Base-by-base conservation (phyloP, 2,888 invertebrate species). In the Chalcis sispes region DNA sequence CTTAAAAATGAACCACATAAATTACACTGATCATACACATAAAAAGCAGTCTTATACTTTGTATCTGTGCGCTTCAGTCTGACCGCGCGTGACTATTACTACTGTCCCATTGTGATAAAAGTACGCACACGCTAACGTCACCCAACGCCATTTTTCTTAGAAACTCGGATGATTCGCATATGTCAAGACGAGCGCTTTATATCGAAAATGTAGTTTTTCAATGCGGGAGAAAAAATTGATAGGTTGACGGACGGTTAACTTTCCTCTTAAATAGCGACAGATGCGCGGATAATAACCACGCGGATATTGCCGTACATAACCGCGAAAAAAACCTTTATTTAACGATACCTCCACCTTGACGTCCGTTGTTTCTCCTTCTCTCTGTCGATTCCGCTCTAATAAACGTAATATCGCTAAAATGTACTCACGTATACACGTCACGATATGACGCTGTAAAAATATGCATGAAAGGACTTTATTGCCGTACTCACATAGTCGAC, bases 381-480 rank as follows among this genome's bases (percentile, higher is more conserved):
- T n/a, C n/a, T n/a, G n/a, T n/a, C n/a, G n/a, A n/a, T n/a, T n/a
- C n/a, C n/a, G n/a, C n/a, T n/a, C n/a, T n/a, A n/a, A n/a, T n/a
- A n/a, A n/a, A n/a, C n/a, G n/a, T n/a, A n/a, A n/a, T n/a, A n/a
- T n/a, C n/a, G n/a, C n/a, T n/a, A n/a, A n/a, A n/a, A n/a, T n/a
- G n/a, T n/a, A n/a, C n/a, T n/a, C n/a, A n/a, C n/a, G n/a, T n/a
- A n/a, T n/a, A n/a, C n/a, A n/a, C n/a, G n/a, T n/a, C n/a, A n/a
- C n/a, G n/a, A n/a, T 48, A 64, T 29, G 62, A 48, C 29, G 62
- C 48, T 64, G 62, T 64, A 64, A 64, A 64, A 64, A 64, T 48
- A 18, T 64, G 32, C 48, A 29, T 48, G 20, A 25, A 20, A 13
- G 42, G 48, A 29, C 20, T 64, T 64, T 64, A 64, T 48, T 13